Base-by-base conservation (phyloP, 1,140 invertebrate genomes). In the Drosophila seguyi region DNA sequence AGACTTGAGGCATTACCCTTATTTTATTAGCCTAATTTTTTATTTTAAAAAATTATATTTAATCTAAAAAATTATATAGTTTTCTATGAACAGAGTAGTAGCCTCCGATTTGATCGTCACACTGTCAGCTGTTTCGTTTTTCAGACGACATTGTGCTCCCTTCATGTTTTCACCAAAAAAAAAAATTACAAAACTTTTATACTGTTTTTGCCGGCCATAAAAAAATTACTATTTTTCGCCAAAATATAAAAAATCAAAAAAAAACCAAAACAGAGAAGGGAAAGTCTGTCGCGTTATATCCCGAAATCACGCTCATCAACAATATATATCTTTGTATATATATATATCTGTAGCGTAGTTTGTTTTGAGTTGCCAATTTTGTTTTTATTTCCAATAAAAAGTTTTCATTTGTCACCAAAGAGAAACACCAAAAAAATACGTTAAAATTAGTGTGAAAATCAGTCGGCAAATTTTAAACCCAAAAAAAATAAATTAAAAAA, bases 131-230 rank as follows among this genome's bases (percentile, higher is more conserved):
- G 25, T 47, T 47, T 47, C 44, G 14, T 47, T 16, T 16, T 25
- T 25, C 52, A 22, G 34, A 22, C 31, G 52, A 38, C 52, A 53
- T 53, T 38, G 52, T 38, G 52, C n/a, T 36, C 31, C 34, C 20
- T 53, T 53, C 31, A 53, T 16, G 36, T 16, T 53, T 36, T 38
- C 34, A 8, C 2, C 31, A 10, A 36, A 53, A 38, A 31, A 27
- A 47, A 47, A 47, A 25, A 47, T 25, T 44, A 44, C 47, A 11
- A 50, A 55, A 38, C 52, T 55, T 38, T 38, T 55, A 38, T 55
- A 55, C 34, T 36, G 31, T 16, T 36, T 53, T 22, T 47, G 50
- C 14, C 52, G 34, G 34, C 20, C 16, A 5, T 48, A 48, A 36
- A 36, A 52, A 53, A 36, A 53, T 6, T 16, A 22, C 5, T 50